A percentile compares a stretch with the other conserved stretches of the same genome.
These are phyloP conservation scores for Meta bourneti DNA, from an alignment of 2,888 invertebrate species.

Conservation along the genomic window DNA sequence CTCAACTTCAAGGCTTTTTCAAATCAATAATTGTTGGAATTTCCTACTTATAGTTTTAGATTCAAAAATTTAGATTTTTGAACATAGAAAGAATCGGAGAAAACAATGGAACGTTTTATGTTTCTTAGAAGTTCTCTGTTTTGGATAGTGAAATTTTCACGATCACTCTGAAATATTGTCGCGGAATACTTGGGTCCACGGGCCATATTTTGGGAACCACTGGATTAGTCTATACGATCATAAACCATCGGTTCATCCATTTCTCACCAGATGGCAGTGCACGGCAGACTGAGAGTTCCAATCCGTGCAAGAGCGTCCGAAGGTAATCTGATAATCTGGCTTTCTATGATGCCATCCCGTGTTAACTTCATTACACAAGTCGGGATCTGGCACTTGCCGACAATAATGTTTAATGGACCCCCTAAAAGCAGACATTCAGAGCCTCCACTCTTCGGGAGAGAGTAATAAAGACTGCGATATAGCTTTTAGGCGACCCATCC, in stretches of 20 bases:
- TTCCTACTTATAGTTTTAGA: no score
- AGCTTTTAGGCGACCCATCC: conserved; percentile 39
- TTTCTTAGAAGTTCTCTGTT: no score
- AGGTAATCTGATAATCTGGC: conserved; percentile 75
- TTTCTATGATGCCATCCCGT: conserved; percentile 75
- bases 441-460: conserved; percentile 20
- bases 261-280: conserved; percentile 31
- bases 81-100: no score
- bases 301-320: conserved; percentile 39
- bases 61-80: no score
- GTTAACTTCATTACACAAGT: conserved; percentile 73
- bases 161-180: no score
- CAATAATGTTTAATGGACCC: conserved; percentile 76
- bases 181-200: no score
- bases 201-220: no score
- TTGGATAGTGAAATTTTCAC: no score
- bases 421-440: conserved; percentile 69
- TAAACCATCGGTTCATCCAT: neutral
- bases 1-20: no score
- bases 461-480: conserved; percentile 34
- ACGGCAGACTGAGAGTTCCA: neutral
- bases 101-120: no score
- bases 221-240: neutral
- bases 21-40: no score
- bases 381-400: conserved; percentile 73